These are phyloP conservation scores for Streptopelia turtur DNA, from an alignment of 2,797 vertebrate species.

Conservation along the genomic window DNA sequence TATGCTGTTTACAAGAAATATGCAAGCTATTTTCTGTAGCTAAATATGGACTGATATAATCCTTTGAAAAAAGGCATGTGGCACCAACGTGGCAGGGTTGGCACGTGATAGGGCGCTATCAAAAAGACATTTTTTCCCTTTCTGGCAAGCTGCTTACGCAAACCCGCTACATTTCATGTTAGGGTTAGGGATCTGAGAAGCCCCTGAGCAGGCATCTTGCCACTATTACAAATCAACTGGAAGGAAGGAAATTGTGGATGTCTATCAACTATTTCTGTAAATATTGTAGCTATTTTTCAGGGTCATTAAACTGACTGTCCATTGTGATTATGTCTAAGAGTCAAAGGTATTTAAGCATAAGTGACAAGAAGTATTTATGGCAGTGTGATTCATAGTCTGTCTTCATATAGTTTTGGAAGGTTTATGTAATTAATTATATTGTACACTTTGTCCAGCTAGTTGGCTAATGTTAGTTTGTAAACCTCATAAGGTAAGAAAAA, in stretches of 20 bases:
- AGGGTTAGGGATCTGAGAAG: neutral
- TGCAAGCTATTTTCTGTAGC: conserved; percentile 31
- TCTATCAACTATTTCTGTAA: neutral
- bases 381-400: neutral
- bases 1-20: conserved; percentile 69
- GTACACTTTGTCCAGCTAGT: neutral
- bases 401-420: neutral
- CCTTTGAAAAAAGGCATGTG: conserved; percentile 45
- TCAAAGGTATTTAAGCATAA: neutral
- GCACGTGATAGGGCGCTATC: neutral
- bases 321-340: neutral
- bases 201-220: neutral
- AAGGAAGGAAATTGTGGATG: neutral
- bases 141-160: neutral
- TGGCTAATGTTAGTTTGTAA: neutral
- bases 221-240: neutral
- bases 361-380: neutral
- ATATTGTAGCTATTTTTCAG: neutral
- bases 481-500: neutral
- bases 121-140: neutral
- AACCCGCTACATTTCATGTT: neutral
- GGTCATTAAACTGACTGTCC: neutral
- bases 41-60: conserved; percentile 51
- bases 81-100: conserved; percentile 21
- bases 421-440: neutral